Conservation (phyloP, 92 coral and sea anemone species). For the Blastomussa wellsi region DNA sequence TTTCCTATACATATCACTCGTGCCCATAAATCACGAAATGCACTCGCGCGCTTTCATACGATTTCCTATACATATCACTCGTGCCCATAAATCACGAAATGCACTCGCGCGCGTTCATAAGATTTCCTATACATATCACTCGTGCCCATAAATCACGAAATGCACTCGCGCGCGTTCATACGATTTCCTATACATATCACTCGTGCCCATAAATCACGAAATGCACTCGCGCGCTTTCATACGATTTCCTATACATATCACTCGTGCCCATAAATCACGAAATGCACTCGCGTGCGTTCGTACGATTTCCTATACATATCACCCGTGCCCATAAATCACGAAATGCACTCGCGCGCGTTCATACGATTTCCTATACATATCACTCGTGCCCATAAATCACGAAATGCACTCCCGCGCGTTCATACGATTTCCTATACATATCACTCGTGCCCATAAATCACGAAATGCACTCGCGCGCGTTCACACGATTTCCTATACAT, state of each 20-base stretch:
- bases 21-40: constrained; percentile 53
- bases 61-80: no score
- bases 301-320: constrained; percentile 36
- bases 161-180: constrained; percentile 68
- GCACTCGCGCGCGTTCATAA: no score
- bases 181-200: no score
- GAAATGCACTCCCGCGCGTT: neutral
- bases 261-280: constrained; percentile 58
- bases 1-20: no score
- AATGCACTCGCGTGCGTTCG: constrained; percentile 57
- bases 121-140: no score
- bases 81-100: constrained; percentile 61
- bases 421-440: neutral
- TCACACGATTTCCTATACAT: no score
- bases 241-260: no score
- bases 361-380: no score
- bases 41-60: no score
- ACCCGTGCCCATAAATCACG: constrained; percentile 57
- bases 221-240: constrained; percentile 66
- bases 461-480: constrained; percentile 52
- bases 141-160: constrained; percentile 60
- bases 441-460: constrained; percentile 50
- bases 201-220: constrained; percentile 59
- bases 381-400: constrained; percentile 4
- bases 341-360: constrained; percentile 65